Evolutionary conservation across 2,797 vertebrate genomes (phyloP).

Genomic region (Ceyx erithaca): DNA sequence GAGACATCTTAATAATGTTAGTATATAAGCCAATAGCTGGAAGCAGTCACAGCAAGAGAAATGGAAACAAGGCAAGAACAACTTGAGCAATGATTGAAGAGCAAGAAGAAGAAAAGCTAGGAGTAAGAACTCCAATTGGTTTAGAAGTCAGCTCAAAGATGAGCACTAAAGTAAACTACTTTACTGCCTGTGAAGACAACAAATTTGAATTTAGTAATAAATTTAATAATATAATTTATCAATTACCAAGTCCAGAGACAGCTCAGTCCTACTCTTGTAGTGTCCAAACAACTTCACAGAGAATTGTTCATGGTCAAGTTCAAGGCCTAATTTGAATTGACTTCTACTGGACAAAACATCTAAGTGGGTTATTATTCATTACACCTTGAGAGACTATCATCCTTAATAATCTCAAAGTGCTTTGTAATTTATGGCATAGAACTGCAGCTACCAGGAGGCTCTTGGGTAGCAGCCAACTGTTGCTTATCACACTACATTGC

Average conservation of each 20-base stretch:
- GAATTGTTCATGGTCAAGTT: neutral
- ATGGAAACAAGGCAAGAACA: neutral
- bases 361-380: conserved; percentile 7
- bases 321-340: neutral
- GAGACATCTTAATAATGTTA: neutral
- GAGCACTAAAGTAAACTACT: neutral
- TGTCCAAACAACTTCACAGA: neutral
- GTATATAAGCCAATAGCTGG: neutral
- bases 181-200: neutral
- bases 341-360: conserved; percentile 11
- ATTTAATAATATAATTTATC: neutral
- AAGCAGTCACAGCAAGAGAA: neutral
- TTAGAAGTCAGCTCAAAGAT: neutral
- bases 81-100: neutral
- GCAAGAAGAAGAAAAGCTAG: neutral
- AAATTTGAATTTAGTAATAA: neutral
- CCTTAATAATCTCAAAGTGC: conserved; percentile 31
- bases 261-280: neutral
- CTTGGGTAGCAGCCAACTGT: conserved; percentile 42
- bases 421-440: conserved; percentile 15
- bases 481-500: neutral
- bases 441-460: neutral
- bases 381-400: conserved; percentile 14
- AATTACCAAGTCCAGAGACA: neutral
- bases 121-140: neutral